These are phyloP conservation scores for Nemapogon koenigi DNA, from an alignment of 2,888 invertebrate species.

Conservation along the genomic window DNA sequence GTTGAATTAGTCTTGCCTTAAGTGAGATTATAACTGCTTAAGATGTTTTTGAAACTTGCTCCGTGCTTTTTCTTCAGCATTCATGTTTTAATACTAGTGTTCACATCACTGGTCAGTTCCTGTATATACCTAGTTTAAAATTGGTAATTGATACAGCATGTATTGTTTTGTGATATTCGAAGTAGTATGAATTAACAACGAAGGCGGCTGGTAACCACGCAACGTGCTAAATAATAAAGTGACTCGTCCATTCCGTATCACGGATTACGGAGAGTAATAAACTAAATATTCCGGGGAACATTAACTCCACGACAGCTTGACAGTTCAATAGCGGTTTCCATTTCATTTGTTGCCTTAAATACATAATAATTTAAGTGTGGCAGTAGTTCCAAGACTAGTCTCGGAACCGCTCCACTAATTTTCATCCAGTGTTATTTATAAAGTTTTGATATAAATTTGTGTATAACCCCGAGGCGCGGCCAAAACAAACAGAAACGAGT, in stretches of 20 bases:
- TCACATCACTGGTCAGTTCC: too few species aligned
- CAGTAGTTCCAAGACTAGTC: background rate
- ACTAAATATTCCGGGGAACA: conserved; percentile 3
- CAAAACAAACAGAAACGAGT: conserved; percentile 20
- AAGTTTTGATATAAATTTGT: conserved; percentile 6
- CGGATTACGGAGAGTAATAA: conserved; percentile 3
- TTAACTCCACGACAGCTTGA: conserved; percentile 1
- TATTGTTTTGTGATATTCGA: too few species aligned
- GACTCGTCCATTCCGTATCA: too few species aligned
- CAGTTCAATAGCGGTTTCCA: conserved; percentile 3
- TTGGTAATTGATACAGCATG: too few species aligned
- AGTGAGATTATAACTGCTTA: conserved; percentile 50
- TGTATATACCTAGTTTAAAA: too few species aligned
- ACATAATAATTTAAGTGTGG: background rate
- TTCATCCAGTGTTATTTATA: conserved; percentile 2
- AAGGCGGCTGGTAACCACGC: too few species aligned
- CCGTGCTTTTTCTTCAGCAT: conserved; percentile 6
- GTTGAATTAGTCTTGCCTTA: conserved; percentile 51
- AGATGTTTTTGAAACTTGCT: conserved; percentile 24
- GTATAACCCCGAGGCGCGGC: conserved; percentile 4
- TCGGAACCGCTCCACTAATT: background rate
- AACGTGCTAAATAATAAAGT: too few species aligned
- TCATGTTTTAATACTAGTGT: too few species aligned
- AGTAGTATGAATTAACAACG: too few species aligned
- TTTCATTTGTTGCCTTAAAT: background rate